Conservation (phyloP, 2,797 vertebrate genomes). For the Linurgus olivaceus region DNA sequence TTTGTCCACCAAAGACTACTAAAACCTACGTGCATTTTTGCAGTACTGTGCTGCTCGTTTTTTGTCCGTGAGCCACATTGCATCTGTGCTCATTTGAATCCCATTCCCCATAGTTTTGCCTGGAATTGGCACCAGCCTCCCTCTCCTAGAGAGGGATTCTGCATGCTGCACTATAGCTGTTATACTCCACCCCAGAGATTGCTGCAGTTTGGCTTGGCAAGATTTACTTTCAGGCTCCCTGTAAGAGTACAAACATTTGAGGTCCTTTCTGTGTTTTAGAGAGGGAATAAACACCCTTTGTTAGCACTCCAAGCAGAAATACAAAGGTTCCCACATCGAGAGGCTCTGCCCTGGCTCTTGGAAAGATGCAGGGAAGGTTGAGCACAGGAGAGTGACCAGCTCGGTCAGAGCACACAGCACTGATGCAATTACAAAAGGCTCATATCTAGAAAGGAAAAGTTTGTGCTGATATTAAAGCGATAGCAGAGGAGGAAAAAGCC, state of each 20-base stretch:
- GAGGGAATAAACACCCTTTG: not conserved
- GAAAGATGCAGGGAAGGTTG: not conserved
- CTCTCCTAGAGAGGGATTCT: not conserved
- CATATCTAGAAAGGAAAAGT: constrained; percentile 25
- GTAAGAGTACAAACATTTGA: not conserved
- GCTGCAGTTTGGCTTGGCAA: not conserved
- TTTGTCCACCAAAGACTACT: constrained; percentile 24
- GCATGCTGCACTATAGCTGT: not conserved
- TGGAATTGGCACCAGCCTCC: not conserved
- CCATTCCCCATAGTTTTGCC: not conserved
- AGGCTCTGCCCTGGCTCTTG: not conserved
- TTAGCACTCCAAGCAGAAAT: not conserved
- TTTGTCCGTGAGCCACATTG: not conserved
- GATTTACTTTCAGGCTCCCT: not conserved
- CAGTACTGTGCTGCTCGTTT: not conserved
- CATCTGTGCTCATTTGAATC: not conserved
- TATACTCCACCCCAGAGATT: not conserved
- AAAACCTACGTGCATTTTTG: not conserved
- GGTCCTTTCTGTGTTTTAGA: not conserved
- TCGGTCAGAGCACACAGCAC: rapidly evolving
- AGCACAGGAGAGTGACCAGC: not conserved
- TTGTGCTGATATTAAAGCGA: not conserved
- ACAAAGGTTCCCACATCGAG: not conserved
- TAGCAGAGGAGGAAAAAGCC: not conserved
- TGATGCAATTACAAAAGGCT: not conserved